Evolutionary conservation across 2,888 invertebrate genomes (phyloP).

Genomic region (Fragum whitleyi): DNA sequence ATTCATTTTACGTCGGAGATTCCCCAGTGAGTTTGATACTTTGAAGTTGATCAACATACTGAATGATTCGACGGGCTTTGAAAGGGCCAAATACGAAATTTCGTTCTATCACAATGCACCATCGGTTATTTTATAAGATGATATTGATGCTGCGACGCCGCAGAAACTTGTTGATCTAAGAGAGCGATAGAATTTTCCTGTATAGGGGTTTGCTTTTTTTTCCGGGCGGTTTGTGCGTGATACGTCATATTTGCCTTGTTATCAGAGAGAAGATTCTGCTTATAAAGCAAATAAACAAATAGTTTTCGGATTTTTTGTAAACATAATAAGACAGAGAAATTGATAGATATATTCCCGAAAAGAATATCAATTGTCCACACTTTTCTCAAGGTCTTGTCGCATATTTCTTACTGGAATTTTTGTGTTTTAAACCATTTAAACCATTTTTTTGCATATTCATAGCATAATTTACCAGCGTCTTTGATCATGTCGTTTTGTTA

Average conservation of each 20-base stretch:
- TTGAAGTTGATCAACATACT: neutral
- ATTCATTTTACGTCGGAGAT: neutral
- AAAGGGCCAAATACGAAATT: neutral
- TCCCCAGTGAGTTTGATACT: neutral
- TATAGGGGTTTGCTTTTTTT: neutral
- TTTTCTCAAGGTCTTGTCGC: too few relatives aligned
- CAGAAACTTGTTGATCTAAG: constrained; percentile 1
- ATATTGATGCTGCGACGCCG: neutral
- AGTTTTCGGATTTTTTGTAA: neutral
- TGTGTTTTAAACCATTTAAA: too few relatives aligned
- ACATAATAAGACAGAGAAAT: too few relatives aligned
- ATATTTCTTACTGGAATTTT: too few relatives aligned
- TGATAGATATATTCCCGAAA: too few relatives aligned
- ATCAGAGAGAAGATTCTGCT: neutral
- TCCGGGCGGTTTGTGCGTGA: neutral
- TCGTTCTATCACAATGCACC: neutral
- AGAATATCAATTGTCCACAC: too few relatives aligned
- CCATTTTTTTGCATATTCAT: too few relatives aligned
- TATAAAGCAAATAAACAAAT: neutral
- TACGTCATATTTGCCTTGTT: neutral
- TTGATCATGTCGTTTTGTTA: too few relatives aligned
- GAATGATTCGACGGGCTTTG: neutral
- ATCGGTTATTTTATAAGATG: neutral
- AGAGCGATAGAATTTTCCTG: neutral
- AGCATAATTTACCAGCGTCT: too few relatives aligned